Conservation (phyloP, 2,797 vertebrate genomes). For the Typhlichthys subterraneus region DNA sequence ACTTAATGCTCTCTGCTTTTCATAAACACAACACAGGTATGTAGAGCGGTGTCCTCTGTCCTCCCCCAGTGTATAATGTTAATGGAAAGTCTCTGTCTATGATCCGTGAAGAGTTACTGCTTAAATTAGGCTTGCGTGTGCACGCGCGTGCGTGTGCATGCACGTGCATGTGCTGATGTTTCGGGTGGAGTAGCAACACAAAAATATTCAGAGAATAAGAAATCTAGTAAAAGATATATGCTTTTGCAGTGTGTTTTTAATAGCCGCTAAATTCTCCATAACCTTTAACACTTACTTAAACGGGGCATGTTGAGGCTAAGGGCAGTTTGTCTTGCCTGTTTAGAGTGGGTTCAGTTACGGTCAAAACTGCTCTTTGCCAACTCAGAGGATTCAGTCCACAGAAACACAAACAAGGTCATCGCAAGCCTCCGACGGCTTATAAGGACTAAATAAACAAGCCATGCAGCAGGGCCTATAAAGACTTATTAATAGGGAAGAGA, state of each 20-base stretch:
- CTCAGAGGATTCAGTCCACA: constrained; percentile 31
- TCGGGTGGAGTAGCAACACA: too few species aligned
- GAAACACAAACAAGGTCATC: constrained; percentile 48
- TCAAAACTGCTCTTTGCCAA: not conserved
- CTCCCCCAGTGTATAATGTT: constrained; percentile 2
- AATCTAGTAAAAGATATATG: too few species aligned
- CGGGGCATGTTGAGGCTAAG: constrained; percentile 14
- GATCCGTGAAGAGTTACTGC: not conserved
- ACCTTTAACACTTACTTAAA: constrained; percentile 31
- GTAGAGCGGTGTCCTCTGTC: constrained; percentile 14
- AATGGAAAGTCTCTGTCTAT: not conserved
- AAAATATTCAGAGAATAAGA: too few species aligned
- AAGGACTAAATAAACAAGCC: constrained; percentile 42
- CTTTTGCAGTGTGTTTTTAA: constrained; percentile 4
- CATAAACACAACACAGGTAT: constrained; percentile 49
- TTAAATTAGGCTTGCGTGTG: not conserved
- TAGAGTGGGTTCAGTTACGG: constrained; percentile 24
- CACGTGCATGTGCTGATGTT: too few species aligned
- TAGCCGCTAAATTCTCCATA: constrained; percentile 28
- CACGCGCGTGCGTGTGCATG: not conserved
- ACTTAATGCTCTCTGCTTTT: constrained; percentile 20
- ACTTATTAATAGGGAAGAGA: not conserved
- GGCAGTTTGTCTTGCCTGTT: constrained; percentile 23
- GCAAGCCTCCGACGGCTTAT: constrained; percentile 37
- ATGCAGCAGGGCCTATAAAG: constrained; percentile 16